A percentile compares a stretch with the other conserved stretches of the same genome.
Evolutionary conservation across 2,888 invertebrate species (phyloP).

Genomic region (Cerceris rybyensis): DNA sequence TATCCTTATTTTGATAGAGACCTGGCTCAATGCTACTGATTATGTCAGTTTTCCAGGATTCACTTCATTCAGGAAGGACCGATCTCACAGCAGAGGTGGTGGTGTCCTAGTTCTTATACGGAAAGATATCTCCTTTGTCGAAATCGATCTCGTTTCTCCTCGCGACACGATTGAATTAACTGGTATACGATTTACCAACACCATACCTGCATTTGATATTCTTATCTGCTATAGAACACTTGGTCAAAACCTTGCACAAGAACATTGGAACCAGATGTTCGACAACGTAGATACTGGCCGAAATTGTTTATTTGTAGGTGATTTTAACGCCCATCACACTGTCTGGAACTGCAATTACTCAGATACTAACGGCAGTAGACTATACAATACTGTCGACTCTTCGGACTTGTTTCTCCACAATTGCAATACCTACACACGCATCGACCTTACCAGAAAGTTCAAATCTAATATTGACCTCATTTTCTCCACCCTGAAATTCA

Average conservation of each 20-base stretch:
- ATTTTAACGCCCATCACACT: neutral
- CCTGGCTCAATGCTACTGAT: neutral
- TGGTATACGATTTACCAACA: neutral
- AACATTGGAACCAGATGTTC: neutral
- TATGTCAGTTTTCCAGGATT: neutral
- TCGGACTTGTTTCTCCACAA: neutral
- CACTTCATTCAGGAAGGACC: neutral
- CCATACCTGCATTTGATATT: neutral
- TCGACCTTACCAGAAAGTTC: neutral
- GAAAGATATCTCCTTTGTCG: neutral
- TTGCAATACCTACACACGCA: neutral
- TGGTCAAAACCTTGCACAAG: slow-evolving; percentile 2
- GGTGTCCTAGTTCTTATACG: slow-evolving; percentile 20
- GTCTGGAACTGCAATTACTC: neutral
- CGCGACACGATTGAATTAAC: neutral
- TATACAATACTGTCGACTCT: neutral
- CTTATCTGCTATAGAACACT: slow-evolving; percentile 5
- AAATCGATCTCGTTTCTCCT: neutral
- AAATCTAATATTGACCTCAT: neutral
- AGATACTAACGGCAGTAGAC: neutral
- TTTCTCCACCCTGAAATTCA: neutral
- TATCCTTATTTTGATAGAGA: neutral
- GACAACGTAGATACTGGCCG: neutral
- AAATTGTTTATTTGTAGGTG: neutral
- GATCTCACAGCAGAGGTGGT: neutral